Percentiles rank a stretch among this genome's conserved stretches.
phyloP scores from a whole-genome alignment of 2,888 invertebrate species.

The Lithophane semibrunnea region DNA sequence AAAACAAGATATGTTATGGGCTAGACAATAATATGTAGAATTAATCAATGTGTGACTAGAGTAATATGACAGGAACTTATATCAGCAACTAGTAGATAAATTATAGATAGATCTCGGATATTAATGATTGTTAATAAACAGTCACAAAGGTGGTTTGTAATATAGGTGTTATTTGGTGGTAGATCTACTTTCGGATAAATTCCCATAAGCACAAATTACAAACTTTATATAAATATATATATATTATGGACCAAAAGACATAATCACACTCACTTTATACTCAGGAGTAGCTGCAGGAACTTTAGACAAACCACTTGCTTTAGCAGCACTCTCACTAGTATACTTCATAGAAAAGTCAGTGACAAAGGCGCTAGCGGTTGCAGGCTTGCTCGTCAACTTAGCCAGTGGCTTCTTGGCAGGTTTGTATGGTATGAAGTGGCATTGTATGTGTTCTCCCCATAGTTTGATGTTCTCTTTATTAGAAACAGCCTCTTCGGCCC shows the following conservation, averaged over 20 bases:
- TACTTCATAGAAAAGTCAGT: slow-evolving; percentile 89
- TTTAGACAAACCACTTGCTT: slow-evolving; percentile 58
- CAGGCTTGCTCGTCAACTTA: slow-evolving; percentile 82
- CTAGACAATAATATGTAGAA: too few relatives aligned
- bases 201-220: too few relatives aligned
- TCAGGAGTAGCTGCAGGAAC: slow-evolving; percentile 63
- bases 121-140: not conserved
- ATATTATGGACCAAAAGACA: too few relatives aligned
- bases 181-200: not conserved
- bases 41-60: too few relatives aligned
- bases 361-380: slow-evolving; percentile 81
- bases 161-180: not conserved
- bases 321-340: slow-evolving; percentile 61
- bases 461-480: slow-evolving; percentile 81
- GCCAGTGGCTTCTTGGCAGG: slow-evolving; percentile 81
- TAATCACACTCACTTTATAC: slow-evolving; percentile 76
- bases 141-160: not conserved
- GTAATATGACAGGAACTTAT: too few relatives aligned
- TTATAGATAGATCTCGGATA: too few relatives aligned
- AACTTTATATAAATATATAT: too few relatives aligned
- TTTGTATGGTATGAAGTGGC: slow-evolving; percentile 83
- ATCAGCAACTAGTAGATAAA: too few relatives aligned
- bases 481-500: slow-evolving; percentile 75
- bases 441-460: slow-evolving; percentile 87
- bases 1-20: too few relatives aligned